A percentile compares a stretch with the other conserved stretches of the same genome.
phyloP scores from a whole-genome alignment of 2,797 vertebrate genomes.

The Enteromius viviparus region DNA sequence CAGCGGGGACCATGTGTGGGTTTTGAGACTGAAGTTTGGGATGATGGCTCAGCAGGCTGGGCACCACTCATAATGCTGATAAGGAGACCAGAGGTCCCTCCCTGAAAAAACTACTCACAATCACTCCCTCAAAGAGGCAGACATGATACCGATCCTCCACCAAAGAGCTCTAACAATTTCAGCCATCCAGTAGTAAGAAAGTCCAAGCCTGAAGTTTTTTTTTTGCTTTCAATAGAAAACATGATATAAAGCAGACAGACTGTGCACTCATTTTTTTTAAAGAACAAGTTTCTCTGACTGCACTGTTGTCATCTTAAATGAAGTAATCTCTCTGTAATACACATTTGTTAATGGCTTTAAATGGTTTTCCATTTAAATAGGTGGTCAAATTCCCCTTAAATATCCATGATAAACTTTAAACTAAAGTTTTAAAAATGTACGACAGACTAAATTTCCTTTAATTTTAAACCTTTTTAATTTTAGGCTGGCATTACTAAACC shows the following conservation, averaged over 20 bases:
- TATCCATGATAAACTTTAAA: background rate
- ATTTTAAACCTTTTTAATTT: background rate
- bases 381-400: background rate
- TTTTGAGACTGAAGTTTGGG: conserved; percentile 23
- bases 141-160: background rate
- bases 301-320: background rate
- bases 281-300: background rate
- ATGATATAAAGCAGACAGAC: conserved; percentile 31
- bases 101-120: conserved; percentile 21
- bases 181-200: conserved; percentile 3
- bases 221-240: conserved; percentile 32
- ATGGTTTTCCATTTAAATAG: background rate
- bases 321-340: background rate
- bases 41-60: background rate
- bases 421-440: background rate
- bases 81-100: conserved; percentile 11
- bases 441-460: background rate
- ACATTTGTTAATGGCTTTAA: conserved; percentile 9
- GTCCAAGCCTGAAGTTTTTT: background rate
- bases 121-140: background rate
- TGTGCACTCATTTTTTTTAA: conserved; percentile 10
- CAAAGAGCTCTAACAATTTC: background rate
- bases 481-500: conserved; percentile 9
- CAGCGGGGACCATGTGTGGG: background rate
- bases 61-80: conserved; percentile 29